Conservation (phyloP, 2,113 vertebrate species). For the Genyomyrus donnyi region DNA sequence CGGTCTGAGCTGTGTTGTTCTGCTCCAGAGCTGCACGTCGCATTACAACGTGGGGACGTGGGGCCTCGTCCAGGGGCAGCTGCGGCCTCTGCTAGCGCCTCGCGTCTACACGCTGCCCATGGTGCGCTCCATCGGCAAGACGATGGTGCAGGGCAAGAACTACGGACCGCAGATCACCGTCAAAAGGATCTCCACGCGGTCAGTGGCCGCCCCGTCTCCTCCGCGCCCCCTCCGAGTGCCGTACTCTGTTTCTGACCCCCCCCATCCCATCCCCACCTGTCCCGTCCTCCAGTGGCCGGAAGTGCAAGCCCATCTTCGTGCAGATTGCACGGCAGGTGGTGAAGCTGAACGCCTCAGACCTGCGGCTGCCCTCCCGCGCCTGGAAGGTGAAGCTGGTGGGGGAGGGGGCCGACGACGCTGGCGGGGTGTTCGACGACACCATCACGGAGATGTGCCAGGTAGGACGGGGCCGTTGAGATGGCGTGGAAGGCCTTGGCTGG, state of each 20-base stretch:
- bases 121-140: constrained; percentile 79
- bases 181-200: constrained; percentile 78
- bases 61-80: constrained; percentile 75
- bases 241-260: not conserved
- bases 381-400: constrained; percentile 80
- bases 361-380: constrained; percentile 72
- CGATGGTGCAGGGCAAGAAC: constrained; percentile 81
- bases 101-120: constrained; percentile 75
- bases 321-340: constrained; percentile 78
- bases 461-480: not conserved
- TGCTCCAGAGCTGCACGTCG: constrained; percentile 69
- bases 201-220: constrained; percentile 11
- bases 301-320: constrained; percentile 79
- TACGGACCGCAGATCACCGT: constrained; percentile 78
- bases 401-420: constrained; percentile 75
- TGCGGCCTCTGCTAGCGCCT: constrained; percentile 67
- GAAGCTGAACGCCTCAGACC: constrained; percentile 76
- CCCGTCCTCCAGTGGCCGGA: constrained; percentile 57
- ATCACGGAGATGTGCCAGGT: constrained; percentile 84
- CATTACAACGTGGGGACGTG: constrained; percentile 75
- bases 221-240: fast-evolving
- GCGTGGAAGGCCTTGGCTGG: not conserved
- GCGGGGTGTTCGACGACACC: constrained; percentile 79
- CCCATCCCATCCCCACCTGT: not conserved
- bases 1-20: not conserved